phyloP scores from a whole-genome alignment of 1,140 invertebrate genomes.

The Ceratina japonica region DNA sequence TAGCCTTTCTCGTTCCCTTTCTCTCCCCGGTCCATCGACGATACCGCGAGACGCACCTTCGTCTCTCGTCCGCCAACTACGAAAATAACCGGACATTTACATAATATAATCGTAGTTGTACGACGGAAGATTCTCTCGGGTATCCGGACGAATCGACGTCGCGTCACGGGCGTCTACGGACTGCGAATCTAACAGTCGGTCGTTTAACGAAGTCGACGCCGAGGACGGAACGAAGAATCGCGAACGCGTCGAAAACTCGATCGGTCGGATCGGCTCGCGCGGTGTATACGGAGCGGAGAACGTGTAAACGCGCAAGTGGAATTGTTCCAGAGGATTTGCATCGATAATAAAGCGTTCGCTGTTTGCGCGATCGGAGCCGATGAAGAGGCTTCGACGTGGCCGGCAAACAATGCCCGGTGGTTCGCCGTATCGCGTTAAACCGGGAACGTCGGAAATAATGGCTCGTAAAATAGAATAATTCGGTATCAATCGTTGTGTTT shows the following conservation, averaged over 20 bases:
- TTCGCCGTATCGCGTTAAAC: slow-evolving; percentile 19
- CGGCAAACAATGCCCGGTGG: slow-evolving; percentile 25
- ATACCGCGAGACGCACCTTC: slow-evolving; percentile 23
- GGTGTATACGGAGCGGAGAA: background rate
- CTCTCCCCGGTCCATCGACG: slow-evolving; percentile 17
- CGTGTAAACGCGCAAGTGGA: slow-evolving; percentile 20
- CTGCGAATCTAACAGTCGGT: background rate
- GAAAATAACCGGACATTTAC: slow-evolving; percentile 59
- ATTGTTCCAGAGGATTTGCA: slow-evolving; percentile 52
- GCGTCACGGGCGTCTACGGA: background rate
- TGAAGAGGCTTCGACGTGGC: slow-evolving; percentile 3
- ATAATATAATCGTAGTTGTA: slow-evolving; percentile 56
- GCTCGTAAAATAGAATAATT: slow-evolving; percentile 15
- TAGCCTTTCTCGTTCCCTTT: slow-evolving; percentile 21
- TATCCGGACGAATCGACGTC: background rate
- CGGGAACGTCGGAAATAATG: background rate
- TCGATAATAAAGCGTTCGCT: slow-evolving; percentile 47
- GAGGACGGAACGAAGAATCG: too few relatives aligned
- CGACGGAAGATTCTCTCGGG: slow-evolving; percentile 25
- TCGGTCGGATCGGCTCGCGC: background rate
- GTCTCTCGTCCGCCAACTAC: slow-evolving; percentile 15
- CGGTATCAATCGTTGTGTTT: background rate
- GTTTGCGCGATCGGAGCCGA: slow-evolving; percentile 34
- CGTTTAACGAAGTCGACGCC: background rate
- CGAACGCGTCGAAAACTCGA: background rate